These are phyloP conservation scores for Ifrita kowaldi DNA, from an alignment of 2,113 vertebrate genomes.

Conservation along the genomic window DNA sequence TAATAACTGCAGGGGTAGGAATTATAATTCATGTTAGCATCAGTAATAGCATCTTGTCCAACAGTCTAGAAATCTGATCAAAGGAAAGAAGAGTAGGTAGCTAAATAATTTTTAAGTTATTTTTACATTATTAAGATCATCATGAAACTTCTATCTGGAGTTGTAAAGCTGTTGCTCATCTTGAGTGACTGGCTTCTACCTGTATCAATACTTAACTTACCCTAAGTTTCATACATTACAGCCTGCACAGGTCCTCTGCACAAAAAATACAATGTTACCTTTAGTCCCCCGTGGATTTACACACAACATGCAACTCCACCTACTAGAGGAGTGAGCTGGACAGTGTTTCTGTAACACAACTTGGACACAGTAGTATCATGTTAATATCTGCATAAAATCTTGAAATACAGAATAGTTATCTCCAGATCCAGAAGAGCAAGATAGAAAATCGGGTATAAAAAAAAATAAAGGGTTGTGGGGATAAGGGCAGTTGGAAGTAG, in stretches of 20 bases:
- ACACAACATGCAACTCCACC: neutral
- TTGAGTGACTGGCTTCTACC: neutral
- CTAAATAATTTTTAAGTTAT: neutral
- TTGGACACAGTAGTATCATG: neutral
- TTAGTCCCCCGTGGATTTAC: neutral
- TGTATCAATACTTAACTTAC: neutral
- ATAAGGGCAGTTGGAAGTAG: too few relatives aligned
- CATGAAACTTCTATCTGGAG: neutral
- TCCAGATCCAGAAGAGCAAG: neutral
- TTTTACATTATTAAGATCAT: neutral
- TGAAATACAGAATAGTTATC: neutral
- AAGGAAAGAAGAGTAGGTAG: neutral
- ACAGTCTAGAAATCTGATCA: neutral
- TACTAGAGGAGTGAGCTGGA: neutral
- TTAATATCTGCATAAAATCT: neutral
- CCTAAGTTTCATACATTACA: neutral
- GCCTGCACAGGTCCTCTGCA: neutral
- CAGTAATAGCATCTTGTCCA: neutral
- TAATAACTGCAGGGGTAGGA: neutral
- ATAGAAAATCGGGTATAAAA: too few relatives aligned
- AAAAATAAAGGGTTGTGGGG: too few relatives aligned
- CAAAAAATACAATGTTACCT: neutral
- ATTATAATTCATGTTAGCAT: neutral
- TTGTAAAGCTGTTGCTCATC: neutral
- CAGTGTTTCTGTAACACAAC: neutral